Conservation (phyloP, 2,888 invertebrate species). For the Cryptus viduatorius region DNA sequence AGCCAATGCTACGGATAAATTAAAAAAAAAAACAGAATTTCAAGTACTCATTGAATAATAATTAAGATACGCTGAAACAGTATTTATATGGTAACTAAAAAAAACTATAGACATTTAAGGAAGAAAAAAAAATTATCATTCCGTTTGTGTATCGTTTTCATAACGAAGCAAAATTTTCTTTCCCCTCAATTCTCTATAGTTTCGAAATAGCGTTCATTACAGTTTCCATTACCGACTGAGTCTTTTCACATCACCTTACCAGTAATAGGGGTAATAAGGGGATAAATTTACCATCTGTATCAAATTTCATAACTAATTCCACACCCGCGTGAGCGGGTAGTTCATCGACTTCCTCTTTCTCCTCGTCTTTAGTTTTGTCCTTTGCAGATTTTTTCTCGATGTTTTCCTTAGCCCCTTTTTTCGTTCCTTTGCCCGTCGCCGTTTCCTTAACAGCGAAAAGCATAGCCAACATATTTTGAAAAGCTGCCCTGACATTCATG, state of each 20-base stretch:
- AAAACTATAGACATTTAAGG: no score
- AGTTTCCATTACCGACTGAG: no score
- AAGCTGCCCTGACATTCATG: conserved; percentile 87
- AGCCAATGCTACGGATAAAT: conserved; percentile 73
- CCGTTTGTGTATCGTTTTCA: no score
- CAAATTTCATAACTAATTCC: conserved; percentile 66
- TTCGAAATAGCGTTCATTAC: no score
- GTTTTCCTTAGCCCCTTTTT: conserved; percentile 56
- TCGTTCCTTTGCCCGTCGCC: conserved; percentile 45
- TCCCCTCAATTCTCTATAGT: no score
- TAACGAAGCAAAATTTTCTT: no score
- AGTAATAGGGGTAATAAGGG: conserved; percentile 20
- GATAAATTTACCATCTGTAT: conserved; percentile 72
- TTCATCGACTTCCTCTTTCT: conserved; percentile 53
- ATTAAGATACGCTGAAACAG: background rate
- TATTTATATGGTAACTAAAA: no score
- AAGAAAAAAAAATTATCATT: no score
- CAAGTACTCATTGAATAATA: background rate
- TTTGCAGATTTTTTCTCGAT: conserved; percentile 50
- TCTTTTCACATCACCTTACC: background rate
- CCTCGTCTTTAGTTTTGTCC: conserved; percentile 56
- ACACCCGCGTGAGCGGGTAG: conserved; percentile 34
- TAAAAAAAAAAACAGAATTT: background rate
- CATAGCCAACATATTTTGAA: conserved; percentile 87
- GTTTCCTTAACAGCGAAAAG: conserved; percentile 81